Base-by-base conservation (phyloP, 2,888 invertebrate species). In the Ctena decussata region DNA sequence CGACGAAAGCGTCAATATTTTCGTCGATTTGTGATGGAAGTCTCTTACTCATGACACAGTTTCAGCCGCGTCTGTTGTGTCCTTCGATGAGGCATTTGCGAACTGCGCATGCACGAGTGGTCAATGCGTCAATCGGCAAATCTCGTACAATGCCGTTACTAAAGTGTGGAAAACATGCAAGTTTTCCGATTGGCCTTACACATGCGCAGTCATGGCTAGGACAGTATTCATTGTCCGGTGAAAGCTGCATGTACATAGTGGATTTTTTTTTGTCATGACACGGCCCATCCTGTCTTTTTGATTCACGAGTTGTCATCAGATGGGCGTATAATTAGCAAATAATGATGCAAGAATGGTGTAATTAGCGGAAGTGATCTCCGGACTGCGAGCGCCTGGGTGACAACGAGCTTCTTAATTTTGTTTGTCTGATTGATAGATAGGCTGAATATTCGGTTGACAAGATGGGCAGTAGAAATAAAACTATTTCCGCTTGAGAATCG, bases 271-370 rank as follows among this genome's bases (percentile, higher is more conserved):
- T n/a, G n/a, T n/a, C n/a, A n/a, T n/a, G n/a, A n/a, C n/a, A n/a
- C n/a, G n/a, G n/a, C n/a, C n/a, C n/a, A n/a, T n/a, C n/a, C n/a
- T n/a, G n/a, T n/a, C n/a, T n/a, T n/a, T n/a, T n/a, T 65, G 30
- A 65, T 65, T 65, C 65, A 18, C 30, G 32, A 18, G 12, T 35
- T 30, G 27, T 65, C 35, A 5, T 65, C 65, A 65, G 35, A 1
- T 65, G 18, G 32, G 65, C 65, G 65, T 65, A 65, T 65, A 65
- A 65, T 65, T 65, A 65, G 65, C 65, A 24, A 65, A 65, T 65
- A 65, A 65, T 65, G 65, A 65, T 65, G 65, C 65, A 65, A 65
- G 65, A 35, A 35, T 35, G 11, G 32, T 32, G 65, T 65, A 65
- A 65, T 65, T 65, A 65, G 18, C 35, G 65, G 35, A 65, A 53